Evolutionary conservation across 1,140 invertebrate genomes (phyloP).

Genomic region (Neuroterus valhalla): DNA sequence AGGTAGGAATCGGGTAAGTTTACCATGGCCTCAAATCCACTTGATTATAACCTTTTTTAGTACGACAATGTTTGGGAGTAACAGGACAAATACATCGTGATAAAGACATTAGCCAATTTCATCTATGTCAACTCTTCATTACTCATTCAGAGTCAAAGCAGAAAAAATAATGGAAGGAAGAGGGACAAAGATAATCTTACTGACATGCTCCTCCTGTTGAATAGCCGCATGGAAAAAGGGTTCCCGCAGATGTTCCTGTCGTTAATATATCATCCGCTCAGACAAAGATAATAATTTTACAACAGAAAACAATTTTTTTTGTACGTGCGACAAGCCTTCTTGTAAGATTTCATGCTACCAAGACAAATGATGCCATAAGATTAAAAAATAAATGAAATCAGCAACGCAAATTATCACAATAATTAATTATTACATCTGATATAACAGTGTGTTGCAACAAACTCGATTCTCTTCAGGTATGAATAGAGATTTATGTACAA

Average conservation of each 20-base stretch:
- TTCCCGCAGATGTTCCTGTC: slow-evolving; percentile 48
- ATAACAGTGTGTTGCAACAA: too few species aligned
- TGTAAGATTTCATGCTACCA: neutral
- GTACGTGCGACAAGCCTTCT: neutral
- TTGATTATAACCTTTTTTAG: too few species aligned
- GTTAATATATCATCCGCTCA: slow-evolving; percentile 49
- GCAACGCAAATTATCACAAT: too few species aligned
- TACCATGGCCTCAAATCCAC: too few species aligned
- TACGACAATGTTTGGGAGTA: too few species aligned
- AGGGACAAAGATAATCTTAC: slow-evolving; percentile 8
- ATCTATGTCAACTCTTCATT: slow-evolving; percentile 62
- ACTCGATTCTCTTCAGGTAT: too few species aligned
- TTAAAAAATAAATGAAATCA: too few species aligned
- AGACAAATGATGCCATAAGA: neutral
- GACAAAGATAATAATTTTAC: slow-evolving; percentile 4
- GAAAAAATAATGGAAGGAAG: slow-evolving; percentile 2
- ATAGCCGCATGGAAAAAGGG: slow-evolving; percentile 39
- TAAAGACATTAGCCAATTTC: slow-evolving; percentile 46
- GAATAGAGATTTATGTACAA: neutral
- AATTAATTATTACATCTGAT: too few species aligned
- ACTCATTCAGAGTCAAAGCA: slow-evolving; percentile 39
- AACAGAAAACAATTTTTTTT: slow-evolving; percentile 12
- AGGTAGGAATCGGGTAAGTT: too few species aligned
- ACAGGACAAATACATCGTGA: neutral
- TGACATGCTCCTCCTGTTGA: slow-evolving; percentile 25